These are phyloP conservation scores for Doris montereyensis DNA, from an alignment of 2,888 invertebrate genomes.

Conservation along the genomic window DNA sequence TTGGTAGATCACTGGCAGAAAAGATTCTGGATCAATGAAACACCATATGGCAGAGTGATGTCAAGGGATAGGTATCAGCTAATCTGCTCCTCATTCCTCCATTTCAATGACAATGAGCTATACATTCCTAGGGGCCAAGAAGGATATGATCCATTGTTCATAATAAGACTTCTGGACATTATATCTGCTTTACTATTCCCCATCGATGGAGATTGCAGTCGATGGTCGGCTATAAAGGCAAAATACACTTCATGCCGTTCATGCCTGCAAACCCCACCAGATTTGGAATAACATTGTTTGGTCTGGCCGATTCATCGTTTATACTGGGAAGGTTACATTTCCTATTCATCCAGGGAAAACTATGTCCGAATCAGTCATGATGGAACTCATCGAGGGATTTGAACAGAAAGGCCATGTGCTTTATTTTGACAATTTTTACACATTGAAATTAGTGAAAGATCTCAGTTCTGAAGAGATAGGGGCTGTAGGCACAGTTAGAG, in stretches of 20 bases:
- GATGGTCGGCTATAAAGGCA: constrained; percentile 29
- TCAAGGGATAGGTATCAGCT: too few relatives aligned
- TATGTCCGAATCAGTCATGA: not conserved
- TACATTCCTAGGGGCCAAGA: not conserved
- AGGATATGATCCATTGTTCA: too few relatives aligned
- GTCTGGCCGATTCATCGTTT: constrained; percentile 9
- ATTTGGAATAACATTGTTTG: constrained; percentile 19
- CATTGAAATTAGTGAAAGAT: not conserved
- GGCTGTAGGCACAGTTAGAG: constrained; percentile 43
- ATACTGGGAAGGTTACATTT: constrained; percentile 12
- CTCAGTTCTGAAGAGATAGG: constrained; percentile 11
- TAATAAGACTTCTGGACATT: not conserved
- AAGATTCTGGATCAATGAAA: too few relatives aligned
- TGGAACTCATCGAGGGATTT: not conserved
- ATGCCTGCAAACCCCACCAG: constrained; percentile 4
- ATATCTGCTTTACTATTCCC: not conserved
- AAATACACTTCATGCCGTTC: not conserved
- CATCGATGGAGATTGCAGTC: not conserved
- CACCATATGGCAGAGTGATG: too few relatives aligned
- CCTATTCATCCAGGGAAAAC: not conserved
- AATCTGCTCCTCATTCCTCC: too few relatives aligned
- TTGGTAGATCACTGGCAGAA: too few relatives aligned
- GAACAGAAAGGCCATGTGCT: constrained; percentile 22
- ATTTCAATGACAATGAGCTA: not conserved
- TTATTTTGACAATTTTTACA: constrained; percentile 12